Base-by-base conservation (phyloP, 2,888 invertebrate species). In the Melanophora roralis region DNA sequence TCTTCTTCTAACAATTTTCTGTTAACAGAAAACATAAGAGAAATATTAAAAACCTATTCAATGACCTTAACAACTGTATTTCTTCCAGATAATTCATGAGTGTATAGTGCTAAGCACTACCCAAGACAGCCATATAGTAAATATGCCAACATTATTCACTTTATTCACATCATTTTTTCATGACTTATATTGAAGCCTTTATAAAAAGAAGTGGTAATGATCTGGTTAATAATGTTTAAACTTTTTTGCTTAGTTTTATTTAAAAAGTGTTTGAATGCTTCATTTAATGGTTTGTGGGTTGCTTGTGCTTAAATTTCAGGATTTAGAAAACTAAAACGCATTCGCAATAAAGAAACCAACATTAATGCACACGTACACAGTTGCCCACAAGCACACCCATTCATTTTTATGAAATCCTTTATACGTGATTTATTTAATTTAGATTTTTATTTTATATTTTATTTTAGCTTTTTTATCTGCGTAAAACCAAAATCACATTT, bases 361-460 rank as follows among this genome's bases (percentile, higher is more conserved):
- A 12, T 23, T 19, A 34, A 57, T 57, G 21, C 57, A 57, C 57
- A 57, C 57, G 38, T 21, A 38, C 14, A 19, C 1, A 27, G 1
- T 53, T 49, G 23, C 32, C 8, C 32, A 53, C 14, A 53, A 2
- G 1, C 53, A 32, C 14, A 14, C 32, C 2, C 53, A 9, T 57
- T 36, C 36, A 38, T 36, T 34, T 34, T 23, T 27, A 65, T 16
- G 36, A 12, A 12, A 21, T 64, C 34, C n/a, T 23, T 23, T 38
- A 65, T 65, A 65, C 65, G 65, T 51, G 51, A 65, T 49, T 38
- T 38, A 21, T 21, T 49, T 64, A 23, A 6, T 11, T 14, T 59
- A 16, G 14, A 12, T 38, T 19, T 55, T 36, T 11, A 36, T 36
- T 19, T 55, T 8, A 11, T 16, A 1, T 34, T 0, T 32, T 3